Base-by-base conservation (phyloP, 1,140 invertebrate species). In the Drosophila carrolli region DNA sequence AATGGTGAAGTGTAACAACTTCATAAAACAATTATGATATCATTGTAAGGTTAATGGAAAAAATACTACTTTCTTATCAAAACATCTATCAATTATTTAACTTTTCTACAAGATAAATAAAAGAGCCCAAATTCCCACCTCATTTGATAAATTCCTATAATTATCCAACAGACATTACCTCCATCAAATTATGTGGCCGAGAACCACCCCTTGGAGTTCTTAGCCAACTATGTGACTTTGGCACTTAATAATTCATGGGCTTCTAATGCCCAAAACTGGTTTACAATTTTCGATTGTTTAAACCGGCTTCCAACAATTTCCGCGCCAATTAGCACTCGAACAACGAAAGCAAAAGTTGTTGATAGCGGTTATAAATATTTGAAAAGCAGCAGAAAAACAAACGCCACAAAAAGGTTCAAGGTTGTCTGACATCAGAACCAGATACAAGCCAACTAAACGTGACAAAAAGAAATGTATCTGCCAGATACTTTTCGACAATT, bases 391-490 rank as follows among this genome's bases (percentile, higher is more conserved):
- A 46, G 41, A 57, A 54, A 47, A 66, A 44, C 29, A 58, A 41
- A 57, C 48, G 46, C 63, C 57, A 76, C 55, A 47, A 89, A 82
- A 89, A 84, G 84, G 84, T 88, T 88, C 84, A 88, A 88, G 84
- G 84, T 81, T 89, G 84, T 77, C 84, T 88, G 84, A 88, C 84
- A 84, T 88, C 83, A 88, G 78, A 66, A 46, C 44, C 35, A 40
- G 58, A 40, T 7, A 19, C 46, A 43, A 63, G 53, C 60, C 60
- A 53, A 70, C 81, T 81, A 80, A 89, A 88, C 79, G 84, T 88
- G 83, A 89, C 83, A 88, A 80, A 71, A 80, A 88, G 83, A 88
- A 88, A 89, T 89, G 83, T 89, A 89, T 83, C 83, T 88, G 78
- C 58, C 27, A 89, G 84, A 83, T 89, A 89, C 84, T 79, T 79